Evolutionary conservation across 1,140 invertebrate species (phyloP).

Genomic region (Condylostylus longicornis): DNA sequence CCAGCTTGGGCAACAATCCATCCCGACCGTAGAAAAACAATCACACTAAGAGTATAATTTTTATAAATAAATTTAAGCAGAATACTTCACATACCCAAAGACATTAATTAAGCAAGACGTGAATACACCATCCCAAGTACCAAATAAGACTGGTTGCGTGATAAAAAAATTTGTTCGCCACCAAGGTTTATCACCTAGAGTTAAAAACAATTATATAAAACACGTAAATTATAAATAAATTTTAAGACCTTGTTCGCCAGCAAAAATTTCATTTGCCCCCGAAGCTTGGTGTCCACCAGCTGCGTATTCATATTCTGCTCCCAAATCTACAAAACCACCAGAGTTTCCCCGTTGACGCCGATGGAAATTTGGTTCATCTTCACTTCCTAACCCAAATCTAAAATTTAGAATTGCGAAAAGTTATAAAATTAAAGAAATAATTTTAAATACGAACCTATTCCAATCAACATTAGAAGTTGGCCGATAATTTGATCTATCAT

Average conservation of each 20-base stretch:
- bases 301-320: conserved; percentile 56
- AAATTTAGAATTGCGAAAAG: background rate
- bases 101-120: conserved; percentile 84
- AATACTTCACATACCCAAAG: no score
- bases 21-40: conserved; percentile 88
- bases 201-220: background rate
- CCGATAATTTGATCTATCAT: conserved; percentile 18
- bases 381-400: conserved; percentile 24
- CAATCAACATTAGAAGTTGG: background rate
- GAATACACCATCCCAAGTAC: conserved; percentile 89
- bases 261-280: conserved; percentile 73
- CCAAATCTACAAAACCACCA: conserved; percentile 51
- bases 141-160: conserved; percentile 85
- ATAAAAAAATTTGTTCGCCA: conserved; percentile 90
- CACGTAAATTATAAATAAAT: background rate
- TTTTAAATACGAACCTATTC: background rate
- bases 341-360: conserved; percentile 35
- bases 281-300: conserved; percentile 66
- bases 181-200: conserved; percentile 32
- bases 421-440: no score
- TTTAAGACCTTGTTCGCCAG: conserved; percentile 64
- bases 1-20: conserved; percentile 96
- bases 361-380: conserved; percentile 27
- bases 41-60: no score
- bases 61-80: no score